These are phyloP conservation scores for Sphaeridia pumilis DNA, from an alignment of 2,888 invertebrate species.

Conservation along the genomic window DNA sequence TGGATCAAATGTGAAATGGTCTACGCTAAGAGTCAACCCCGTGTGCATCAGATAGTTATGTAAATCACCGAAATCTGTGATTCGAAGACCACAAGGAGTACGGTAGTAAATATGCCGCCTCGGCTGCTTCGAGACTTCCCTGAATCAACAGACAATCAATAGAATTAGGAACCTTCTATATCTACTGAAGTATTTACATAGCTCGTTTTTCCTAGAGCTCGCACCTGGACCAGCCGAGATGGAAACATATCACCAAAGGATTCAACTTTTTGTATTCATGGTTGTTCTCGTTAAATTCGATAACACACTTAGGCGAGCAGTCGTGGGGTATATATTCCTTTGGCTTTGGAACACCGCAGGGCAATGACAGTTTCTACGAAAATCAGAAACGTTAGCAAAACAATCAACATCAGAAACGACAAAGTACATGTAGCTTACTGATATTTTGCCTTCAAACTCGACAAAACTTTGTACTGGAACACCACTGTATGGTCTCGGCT, in stretches of 20 bases:
- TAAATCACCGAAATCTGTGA: conserved; percentile 62
- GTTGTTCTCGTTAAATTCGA: conserved; percentile 46
- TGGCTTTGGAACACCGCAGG: conserved; percentile 16
- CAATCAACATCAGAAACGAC: not conserved
- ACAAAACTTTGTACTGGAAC: conserved; percentile 6
- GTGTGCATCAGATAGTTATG: conserved; percentile 60
- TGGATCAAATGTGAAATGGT: conserved; percentile 76
- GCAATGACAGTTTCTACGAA: conserved; percentile 15
- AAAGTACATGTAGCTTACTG: no score
- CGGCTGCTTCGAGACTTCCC: conserved; percentile 44
- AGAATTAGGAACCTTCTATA: no score
- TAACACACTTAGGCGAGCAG: conserved; percentile 48
- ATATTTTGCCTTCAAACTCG: conserved; percentile 31
- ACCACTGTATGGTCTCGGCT: not conserved
- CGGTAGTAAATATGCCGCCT: conserved; percentile 43
- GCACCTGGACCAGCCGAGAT: conserved; percentile 75
- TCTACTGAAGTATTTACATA: no score
- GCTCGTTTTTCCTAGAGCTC: no score
- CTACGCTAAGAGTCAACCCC: conserved; percentile 65
- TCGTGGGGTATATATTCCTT: conserved; percentile 48
- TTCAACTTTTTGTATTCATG: conserved; percentile 52
- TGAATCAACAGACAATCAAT: no score
- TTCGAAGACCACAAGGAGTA: conserved; percentile 72
- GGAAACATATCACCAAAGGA: conserved; percentile 69
- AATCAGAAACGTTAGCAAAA: no score